Evolutionary conservation across 2,113 vertebrate genomes (phyloP), one percentile per base, ranked within the genome.

Genomic region (Leiothrix lutea): DNA sequence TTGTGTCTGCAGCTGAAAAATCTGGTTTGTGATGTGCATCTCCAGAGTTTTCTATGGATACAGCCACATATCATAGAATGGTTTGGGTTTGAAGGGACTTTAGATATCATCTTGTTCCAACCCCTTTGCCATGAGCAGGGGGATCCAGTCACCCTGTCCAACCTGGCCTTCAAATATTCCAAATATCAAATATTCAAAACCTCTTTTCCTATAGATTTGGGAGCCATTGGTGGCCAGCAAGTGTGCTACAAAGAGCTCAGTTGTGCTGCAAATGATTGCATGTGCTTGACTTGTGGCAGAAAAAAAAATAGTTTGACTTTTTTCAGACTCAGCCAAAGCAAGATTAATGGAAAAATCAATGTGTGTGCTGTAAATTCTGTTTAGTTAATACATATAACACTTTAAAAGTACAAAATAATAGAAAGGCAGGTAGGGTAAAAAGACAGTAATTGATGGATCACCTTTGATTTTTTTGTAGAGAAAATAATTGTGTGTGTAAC

Each of bases 371-470:
- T 90, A 95, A 78, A 79, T 88, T 81, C 90, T 48, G 38, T 72
- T 54, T 61, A 33, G 80, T 95, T 97, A 96, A 92, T 91, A 60
- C 47, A 61, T 36, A 81, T 31, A 84, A 23, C 20, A 44, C 90
- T 93, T 94, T 84, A 81, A 79, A 88, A 91, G 45, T 72, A 79
- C 48, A 82, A 91, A 94, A 90, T 80, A 78, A 95, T 86, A 91
- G 90, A 65, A 92, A 91, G 90, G 40, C 56, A 62, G 35, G 56
- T 66, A 56, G 36, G 42, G 51, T 77, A 90, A 97, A 82, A 89
- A 92, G 95, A 87, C 90, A 95, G 86, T 89, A 96, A 94, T 96
- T 94, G 92, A 95, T 93, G 90, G 73, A 92, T 96, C 65, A 53
- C 45, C 31, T 96, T 82, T 93, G 89, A 56, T 80, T 81, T 90